Evolutionary conservation across 2,113 vertebrate species (phyloP), one percentile per base, ranked within the genome.

Genomic region (Asarcornis scutulata): DNA sequence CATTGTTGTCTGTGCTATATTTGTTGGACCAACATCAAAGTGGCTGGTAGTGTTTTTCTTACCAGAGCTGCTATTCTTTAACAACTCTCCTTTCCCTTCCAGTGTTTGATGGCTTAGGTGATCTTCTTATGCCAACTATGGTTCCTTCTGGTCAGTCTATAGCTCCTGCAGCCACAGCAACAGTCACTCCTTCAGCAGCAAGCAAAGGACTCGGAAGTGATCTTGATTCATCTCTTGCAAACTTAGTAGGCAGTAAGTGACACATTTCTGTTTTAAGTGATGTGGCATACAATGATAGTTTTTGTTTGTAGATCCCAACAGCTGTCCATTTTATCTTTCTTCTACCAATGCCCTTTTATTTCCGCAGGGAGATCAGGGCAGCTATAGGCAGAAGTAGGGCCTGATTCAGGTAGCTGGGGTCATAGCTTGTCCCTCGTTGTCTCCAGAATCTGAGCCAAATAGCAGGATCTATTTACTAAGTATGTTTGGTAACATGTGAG

Each of bases 91-190:
- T 96, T 97, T 97, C 69, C 69, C 86, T 97, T 98, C 59, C 92
- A 99, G 99, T 99, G 97, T 99, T 99, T 97, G 99, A 98, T 97
- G 99, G 99, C 96, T 98, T 99, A 99, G 99, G 99, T 81, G 99
- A 99, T 96, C 98, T 99, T 97, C 98, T 99, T 94, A 99, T 99
- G 98, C 99, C 99, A 46, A 98, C 99, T 13, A 97, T 99, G 98
- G 99, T 98, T 42, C 99, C 99, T 71, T 96, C 99, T 90, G 99
- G 99, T 93, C 99, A 99, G 32, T 98, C 99, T 83, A 95, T 96
- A 84, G 89, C 97, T 90, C 92, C 98, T 75, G 89, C 98, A 38
- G 78, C 97, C 58, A 52, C 97, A 81, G 92, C 97, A 74, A 76
- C 97, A 71, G 93, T 97, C 75, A 60, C 98, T 36, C 97, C 98